Evolutionary conservation across 2,888 invertebrate genomes (phyloP).

Genomic region (Phasia obesa): DNA sequence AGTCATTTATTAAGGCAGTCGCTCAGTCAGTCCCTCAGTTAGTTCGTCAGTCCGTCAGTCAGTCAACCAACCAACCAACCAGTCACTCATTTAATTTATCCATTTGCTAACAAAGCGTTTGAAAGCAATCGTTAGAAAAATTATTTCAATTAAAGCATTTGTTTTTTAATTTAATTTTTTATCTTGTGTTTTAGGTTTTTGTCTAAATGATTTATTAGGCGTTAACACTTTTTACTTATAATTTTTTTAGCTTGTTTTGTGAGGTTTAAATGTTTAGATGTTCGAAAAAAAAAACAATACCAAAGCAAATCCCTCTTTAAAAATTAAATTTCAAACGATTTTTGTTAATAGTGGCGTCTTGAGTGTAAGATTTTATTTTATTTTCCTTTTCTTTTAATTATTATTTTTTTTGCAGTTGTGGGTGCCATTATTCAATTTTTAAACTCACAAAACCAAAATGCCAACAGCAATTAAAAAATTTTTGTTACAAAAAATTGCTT

Average conservation of each 20-base stretch:
- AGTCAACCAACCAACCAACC: slow-evolving; percentile 1
- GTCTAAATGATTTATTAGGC: slow-evolving; percentile 66
- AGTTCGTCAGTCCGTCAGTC: neutral
- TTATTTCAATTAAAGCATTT: slow-evolving; percentile 53
- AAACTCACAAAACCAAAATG: slow-evolving; percentile 45
- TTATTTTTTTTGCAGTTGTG: slow-evolving; percentile 14
- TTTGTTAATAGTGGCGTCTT: slow-evolving; percentile 48
- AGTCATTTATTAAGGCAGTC: slow-evolving; percentile 43
- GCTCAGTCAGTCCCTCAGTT: too few species aligned
- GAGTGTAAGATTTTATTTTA: neutral
- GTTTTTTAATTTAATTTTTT: neutral
- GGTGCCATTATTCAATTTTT: slow-evolving; percentile 42
- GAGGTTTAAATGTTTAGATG: slow-evolving; percentile 5
- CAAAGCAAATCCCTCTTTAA: slow-evolving; percentile 24
- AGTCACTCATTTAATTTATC: slow-evolving; percentile 16
- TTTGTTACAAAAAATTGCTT: slow-evolving; percentile 15
- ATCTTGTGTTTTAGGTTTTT: slow-evolving; percentile 7
- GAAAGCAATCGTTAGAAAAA: slow-evolving; percentile 20
- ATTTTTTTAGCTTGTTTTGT: slow-evolving; percentile 37
- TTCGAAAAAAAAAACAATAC: neutral
- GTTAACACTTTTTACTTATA: slow-evolving; percentile 69
- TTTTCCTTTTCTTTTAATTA: slow-evolving; percentile 3
- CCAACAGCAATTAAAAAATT: slow-evolving; percentile 56
- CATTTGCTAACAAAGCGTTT: slow-evolving; percentile 34
- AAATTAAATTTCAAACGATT: slow-evolving; percentile 30